These are phyloP conservation scores for Tautogolabrus adspersus DNA, from an alignment of 2,113 vertebrate genomes.

Conservation along the genomic window DNA sequence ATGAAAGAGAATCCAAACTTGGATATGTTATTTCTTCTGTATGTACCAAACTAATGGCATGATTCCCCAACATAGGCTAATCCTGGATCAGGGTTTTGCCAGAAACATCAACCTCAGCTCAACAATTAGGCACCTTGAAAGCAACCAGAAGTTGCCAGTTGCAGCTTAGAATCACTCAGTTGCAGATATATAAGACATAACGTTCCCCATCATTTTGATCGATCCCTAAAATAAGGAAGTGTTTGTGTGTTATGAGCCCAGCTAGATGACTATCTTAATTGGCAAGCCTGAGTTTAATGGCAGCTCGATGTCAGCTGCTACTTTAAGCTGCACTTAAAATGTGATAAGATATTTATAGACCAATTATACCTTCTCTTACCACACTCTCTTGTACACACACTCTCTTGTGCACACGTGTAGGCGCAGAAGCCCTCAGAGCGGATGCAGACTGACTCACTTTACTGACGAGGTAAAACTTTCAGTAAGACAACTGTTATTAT, in stretches of 20 bases:
- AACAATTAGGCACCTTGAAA: neutral
- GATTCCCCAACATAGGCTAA: neutral
- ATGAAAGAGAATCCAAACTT: neutral
- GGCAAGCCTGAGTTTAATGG: slow-evolving; percentile 42
- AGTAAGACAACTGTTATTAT: slow-evolving; percentile 40
- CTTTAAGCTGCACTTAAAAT: slow-evolving; percentile 47
- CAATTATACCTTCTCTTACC: slow-evolving; percentile 44
- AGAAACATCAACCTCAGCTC: no score
- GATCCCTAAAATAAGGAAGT: neutral
- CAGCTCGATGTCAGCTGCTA: slow-evolving; percentile 48
- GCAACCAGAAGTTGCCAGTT: neutral
- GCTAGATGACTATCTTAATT: slow-evolving; percentile 37
- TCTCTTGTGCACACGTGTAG: neutral
- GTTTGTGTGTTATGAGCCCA: slow-evolving; percentile 8
- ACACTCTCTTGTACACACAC: slow-evolving; percentile 4
- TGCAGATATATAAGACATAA: neutral
- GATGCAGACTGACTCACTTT: slow-evolving; percentile 33
- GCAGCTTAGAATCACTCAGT: neutral
- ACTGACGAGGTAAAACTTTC: slow-evolving; percentile 7
- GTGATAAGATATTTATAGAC: slow-evolving; percentile 60
- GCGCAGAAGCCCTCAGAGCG: slow-evolving; percentile 2
- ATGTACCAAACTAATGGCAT: neutral
- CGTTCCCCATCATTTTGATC: neutral
- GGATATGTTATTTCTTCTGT: neutral
- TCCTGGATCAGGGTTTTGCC: no score